phyloP scores from a whole-genome alignment of 2,888 invertebrate genomes.

The Gibbula magus region DNA sequence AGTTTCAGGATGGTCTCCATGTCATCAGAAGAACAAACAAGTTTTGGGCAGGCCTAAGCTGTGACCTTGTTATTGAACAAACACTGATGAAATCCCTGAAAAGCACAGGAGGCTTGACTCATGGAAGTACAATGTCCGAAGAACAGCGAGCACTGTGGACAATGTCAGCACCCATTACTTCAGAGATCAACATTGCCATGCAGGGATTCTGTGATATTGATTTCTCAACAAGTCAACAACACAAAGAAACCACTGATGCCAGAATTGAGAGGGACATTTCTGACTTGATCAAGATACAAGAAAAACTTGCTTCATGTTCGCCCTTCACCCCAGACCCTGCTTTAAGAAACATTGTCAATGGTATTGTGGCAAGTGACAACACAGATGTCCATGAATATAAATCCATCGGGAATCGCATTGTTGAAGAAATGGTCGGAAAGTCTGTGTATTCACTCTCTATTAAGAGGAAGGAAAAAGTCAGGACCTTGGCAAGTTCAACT shows the following conservation, averaged over 20 bases:
- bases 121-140: conserved; percentile 37
- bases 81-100: conserved; percentile 37
- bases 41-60: conserved; percentile 39
- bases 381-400: conserved; percentile 34
- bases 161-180: conserved; percentile 32
- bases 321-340: conserved; percentile 33
- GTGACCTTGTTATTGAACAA: conserved; percentile 41
- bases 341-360: conserved; percentile 36
- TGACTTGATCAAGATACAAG: conserved; percentile 27
- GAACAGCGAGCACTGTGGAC: conserved; percentile 37
- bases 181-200: conserved; percentile 39
- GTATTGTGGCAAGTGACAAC: conserved; percentile 28
- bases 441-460: conserved; percentile 30
- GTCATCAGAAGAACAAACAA: conserved; percentile 33
- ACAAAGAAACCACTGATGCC: conserved; percentile 34
- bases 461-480: conserved; percentile 32
- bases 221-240: conserved; percentile 37
- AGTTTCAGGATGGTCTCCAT: conserved; percentile 32
- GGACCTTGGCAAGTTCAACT: conserved; percentile 26
- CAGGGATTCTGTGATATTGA: conserved; percentile 32
- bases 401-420: conserved; percentile 32
- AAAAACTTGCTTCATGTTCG: conserved; percentile 27
- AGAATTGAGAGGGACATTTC: conserved; percentile 33
- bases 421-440: conserved; percentile 39
- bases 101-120: conserved; percentile 31